Conservation (phyloP, 2,888 invertebrate genomes). For the Limnephilus auricula region DNA sequence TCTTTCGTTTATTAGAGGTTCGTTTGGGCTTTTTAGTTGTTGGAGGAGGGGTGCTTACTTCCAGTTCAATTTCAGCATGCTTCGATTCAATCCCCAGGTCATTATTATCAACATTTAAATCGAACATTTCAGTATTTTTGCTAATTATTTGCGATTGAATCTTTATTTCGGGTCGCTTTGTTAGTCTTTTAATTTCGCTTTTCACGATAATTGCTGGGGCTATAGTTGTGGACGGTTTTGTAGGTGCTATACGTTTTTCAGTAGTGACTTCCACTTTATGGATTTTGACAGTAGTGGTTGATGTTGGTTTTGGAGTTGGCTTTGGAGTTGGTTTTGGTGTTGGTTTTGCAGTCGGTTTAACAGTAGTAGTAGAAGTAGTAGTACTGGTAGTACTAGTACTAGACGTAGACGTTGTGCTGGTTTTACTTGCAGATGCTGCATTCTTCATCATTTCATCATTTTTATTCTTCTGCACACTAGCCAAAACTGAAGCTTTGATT, state of each 20-base stretch:
- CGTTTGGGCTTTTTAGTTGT: constrained; percentile 77
- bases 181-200: constrained; percentile 72
- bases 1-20: constrained; percentile 74
- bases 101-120: constrained; percentile 70
- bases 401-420: constrained; percentile 66
- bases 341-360: constrained; percentile 66
- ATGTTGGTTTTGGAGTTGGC: neutral
- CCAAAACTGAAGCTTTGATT: constrained; percentile 80
- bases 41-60: constrained; percentile 75
- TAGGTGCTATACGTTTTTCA: constrained; percentile 19
- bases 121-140: constrained; percentile 67
- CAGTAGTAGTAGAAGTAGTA: constrained; percentile 41
- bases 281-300: constrained; percentile 29
- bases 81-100: constrained; percentile 71
- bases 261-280: constrained; percentile 62
- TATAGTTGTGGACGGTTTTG: neutral
- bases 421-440: neutral
- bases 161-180: constrained; percentile 68
- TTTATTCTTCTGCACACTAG: constrained; percentile 77
- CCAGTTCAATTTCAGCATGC: constrained; percentile 75
- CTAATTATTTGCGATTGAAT: constrained; percentile 67
- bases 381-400: constrained; percentile 65
- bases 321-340: constrained; percentile 21
- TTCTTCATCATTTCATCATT: constrained; percentile 69
- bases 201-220: constrained; percentile 66